A percentile compares a stretch with the other conserved stretches of the same genome.
These are phyloP conservation scores for Arvicanthis niloticus DNA, from an alignment of 2,113 vertebrate genomes.

Conservation along the genomic window DNA sequence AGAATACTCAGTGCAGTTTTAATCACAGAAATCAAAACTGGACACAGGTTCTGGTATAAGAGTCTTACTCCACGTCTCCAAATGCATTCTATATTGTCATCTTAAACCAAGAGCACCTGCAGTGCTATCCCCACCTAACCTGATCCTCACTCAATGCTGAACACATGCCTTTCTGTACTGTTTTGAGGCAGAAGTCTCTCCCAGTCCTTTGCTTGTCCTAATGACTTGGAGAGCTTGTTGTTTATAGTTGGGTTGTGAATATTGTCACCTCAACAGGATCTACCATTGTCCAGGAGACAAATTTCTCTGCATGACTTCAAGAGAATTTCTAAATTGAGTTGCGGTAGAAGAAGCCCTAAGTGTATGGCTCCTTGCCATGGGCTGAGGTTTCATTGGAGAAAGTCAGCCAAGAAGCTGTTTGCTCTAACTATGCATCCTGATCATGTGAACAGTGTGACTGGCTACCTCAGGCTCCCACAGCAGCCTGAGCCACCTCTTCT, in stretches of 20 bases:
- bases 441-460: neutral
- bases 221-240: neutral
- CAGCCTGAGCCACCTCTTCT: neutral
- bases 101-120: neutral
- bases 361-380: neutral
- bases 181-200: neutral
- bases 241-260: neutral
- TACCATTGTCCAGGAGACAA: neutral
- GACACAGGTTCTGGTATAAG: neutral
- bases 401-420: neutral
- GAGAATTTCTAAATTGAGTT: neutral
- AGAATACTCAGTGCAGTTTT: neutral
- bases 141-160: neutral
- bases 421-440: neutral
- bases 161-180: no score
- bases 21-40: neutral
- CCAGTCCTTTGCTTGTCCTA: neutral
- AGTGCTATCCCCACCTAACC: neutral
- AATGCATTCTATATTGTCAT: neutral
- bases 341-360: neutral
- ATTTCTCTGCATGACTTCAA: neutral
- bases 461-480: neutral
- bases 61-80: neutral
- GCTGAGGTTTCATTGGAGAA: neutral
- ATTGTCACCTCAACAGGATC: neutral